Percentiles rank a stretch among this genome's conserved stretches.
Evolutionary conservation across 2,797 vertebrate species (phyloP).

Genomic region (Neosilurus mollespiculum): DNA sequence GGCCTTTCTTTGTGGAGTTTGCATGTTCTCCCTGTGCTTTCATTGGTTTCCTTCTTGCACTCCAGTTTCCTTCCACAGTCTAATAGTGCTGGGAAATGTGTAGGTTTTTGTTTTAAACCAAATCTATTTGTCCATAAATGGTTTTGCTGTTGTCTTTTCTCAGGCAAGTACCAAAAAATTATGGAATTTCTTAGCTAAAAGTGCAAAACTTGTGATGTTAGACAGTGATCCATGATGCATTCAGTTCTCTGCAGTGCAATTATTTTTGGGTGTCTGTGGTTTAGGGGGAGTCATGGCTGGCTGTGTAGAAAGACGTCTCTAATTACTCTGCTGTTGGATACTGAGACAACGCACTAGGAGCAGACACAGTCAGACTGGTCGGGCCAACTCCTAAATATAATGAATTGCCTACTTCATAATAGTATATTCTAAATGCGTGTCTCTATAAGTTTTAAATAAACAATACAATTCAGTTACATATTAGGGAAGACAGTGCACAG

Average conservation of each 20-base stretch:
- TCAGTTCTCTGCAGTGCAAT: slow-evolving; percentile 28
- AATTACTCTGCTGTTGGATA: slow-evolving; percentile 37
- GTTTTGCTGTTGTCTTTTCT: background rate
- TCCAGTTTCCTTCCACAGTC: too few relatives aligned
- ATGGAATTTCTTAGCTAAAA: slow-evolving; percentile 16
- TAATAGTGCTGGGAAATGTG: background rate
- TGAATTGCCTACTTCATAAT: slow-evolving; percentile 1
- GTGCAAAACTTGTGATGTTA: background rate
- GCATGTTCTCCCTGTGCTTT: too few relatives aligned
- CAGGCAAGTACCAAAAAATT: background rate
- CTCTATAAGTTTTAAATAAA: slow-evolving; percentile 16
- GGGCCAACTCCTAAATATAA: background rate
- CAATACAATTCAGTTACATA: slow-evolving; percentile 18
- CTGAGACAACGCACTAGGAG: background rate
- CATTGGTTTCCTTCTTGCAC: too few relatives aligned
- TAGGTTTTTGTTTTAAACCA: background rate
- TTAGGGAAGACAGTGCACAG: slow-evolving; percentile 20
- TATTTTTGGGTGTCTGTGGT: slow-evolving; percentile 33
- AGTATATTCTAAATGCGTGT: background rate
- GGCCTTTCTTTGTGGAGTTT: too few relatives aligned
- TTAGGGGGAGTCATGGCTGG: slow-evolving; percentile 14
- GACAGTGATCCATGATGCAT: background rate
- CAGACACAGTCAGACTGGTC: slow-evolving; percentile 2
- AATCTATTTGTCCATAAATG: background rate
- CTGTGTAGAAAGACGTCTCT: slow-evolving; percentile 26